These are phyloP conservation scores for Myiozetetes cayanensis DNA, from an alignment of 2,113 vertebrate genomes.

Conservation along the genomic window DNA sequence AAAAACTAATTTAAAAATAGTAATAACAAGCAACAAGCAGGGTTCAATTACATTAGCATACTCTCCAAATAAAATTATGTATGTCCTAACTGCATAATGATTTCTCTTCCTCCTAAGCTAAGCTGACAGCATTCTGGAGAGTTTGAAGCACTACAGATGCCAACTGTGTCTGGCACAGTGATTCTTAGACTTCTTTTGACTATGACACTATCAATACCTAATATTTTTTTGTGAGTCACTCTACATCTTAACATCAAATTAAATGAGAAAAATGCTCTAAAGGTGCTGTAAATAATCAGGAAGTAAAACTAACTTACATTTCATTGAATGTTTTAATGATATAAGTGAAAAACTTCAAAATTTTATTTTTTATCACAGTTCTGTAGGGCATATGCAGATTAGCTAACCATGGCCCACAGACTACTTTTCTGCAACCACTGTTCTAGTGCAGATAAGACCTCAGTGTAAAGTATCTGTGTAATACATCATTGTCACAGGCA, in stretches of 20 bases:
- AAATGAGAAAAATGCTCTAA: background rate
- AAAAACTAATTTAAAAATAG: background rate
- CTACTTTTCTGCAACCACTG: background rate
- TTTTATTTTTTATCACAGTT: background rate
- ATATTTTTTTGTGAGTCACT: background rate
- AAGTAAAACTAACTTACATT: background rate
- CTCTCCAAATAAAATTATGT: constrained; percentile 10
- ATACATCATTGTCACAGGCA: background rate
- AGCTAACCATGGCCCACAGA: background rate
- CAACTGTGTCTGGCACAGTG: background rate
- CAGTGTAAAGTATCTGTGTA: background rate
- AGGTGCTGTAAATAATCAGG: background rate
- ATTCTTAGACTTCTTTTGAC: background rate
- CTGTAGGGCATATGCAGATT: background rate
- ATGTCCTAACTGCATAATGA: background rate
- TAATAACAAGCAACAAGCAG: background rate
- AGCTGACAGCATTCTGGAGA: background rate
- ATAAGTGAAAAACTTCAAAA: background rate
- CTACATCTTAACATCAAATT: background rate
- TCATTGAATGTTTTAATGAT: background rate
- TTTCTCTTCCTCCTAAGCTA: background rate
- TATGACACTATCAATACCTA: background rate
- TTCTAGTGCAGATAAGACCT: background rate
- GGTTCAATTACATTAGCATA: background rate
- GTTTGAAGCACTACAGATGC: background rate